These are phyloP conservation scores for Ambastaia sidthimunki DNA, from an alignment of 2,797 vertebrate species.

Conservation along the genomic window DNA sequence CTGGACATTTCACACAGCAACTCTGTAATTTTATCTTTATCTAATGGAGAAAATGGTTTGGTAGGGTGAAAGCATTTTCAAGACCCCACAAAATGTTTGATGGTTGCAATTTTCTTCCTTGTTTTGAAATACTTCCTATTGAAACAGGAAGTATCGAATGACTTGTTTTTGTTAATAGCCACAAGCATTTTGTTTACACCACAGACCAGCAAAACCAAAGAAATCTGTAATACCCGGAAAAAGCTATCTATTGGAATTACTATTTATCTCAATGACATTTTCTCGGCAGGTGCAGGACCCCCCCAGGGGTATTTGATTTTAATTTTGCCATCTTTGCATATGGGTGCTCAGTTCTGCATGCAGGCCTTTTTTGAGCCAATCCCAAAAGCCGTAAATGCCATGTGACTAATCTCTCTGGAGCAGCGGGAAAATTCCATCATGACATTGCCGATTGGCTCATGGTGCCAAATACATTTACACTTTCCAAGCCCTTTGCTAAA, in stretches of 20 bases:
- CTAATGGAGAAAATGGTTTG: conserved; percentile 12
- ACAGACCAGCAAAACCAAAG: neutral
- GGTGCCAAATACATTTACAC: no score
- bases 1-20: conserved; percentile 35
- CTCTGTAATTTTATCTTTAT: conserved; percentile 23
- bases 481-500: no score
- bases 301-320: neutral
- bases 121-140: neutral
- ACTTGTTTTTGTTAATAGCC: no score
- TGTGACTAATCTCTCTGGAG: no score
- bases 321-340: neutral
- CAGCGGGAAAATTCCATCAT: no score
- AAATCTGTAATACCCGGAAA: neutral
- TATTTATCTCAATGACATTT: neutral
- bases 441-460: no score
- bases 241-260: neutral
- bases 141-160: no score
- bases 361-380: no score
- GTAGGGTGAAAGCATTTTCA: conserved; percentile 5
- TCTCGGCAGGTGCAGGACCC: no score
- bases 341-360: no score
- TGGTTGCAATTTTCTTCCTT: conserved; percentile 2
- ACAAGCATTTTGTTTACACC: no score
- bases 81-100: neutral
- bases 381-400: no score